Conservation (phyloP, 2,797 vertebrate species). For the Zalophus californianus region DNA sequence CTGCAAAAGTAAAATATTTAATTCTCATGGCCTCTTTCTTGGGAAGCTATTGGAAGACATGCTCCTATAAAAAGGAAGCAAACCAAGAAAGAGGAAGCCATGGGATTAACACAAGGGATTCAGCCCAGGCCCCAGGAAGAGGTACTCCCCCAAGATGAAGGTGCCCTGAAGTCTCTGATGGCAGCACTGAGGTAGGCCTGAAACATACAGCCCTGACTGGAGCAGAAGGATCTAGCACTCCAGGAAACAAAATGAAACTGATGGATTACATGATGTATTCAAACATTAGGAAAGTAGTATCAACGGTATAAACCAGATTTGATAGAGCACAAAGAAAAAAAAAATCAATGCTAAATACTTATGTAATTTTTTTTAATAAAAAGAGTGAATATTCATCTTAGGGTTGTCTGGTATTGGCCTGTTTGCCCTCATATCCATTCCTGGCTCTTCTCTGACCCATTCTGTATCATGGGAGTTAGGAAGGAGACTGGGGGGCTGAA, state of each 20-base stretch:
- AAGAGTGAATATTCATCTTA: neutral
- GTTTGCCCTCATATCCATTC: neutral
- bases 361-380: slow-evolving; percentile 22
- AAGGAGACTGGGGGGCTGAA: neutral
- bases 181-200: neutral
- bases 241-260: neutral
- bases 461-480: neutral
- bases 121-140: neutral
- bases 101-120: neutral
- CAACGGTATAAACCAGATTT: neutral
- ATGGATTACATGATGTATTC: neutral
- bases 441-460: neutral
- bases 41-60: slow-evolving; percentile 12
- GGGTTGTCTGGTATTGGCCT: neutral
- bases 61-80: neutral
- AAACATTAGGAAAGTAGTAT: slow-evolving; percentile 38
- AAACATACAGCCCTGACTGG: neutral
- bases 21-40: slow-evolving; percentile 35
- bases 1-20: slow-evolving; percentile 38
- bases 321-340: neutral
- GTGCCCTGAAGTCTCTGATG: neutral
- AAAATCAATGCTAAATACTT: slow-evolving; percentile 25
- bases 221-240: neutral
- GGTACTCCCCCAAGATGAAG: neutral
- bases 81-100: neutral